These are phyloP conservation scores for Drosophila sp. DNA, from an alignment of 1,140 invertebrate genomes.

Conservation along the genomic window DNA sequence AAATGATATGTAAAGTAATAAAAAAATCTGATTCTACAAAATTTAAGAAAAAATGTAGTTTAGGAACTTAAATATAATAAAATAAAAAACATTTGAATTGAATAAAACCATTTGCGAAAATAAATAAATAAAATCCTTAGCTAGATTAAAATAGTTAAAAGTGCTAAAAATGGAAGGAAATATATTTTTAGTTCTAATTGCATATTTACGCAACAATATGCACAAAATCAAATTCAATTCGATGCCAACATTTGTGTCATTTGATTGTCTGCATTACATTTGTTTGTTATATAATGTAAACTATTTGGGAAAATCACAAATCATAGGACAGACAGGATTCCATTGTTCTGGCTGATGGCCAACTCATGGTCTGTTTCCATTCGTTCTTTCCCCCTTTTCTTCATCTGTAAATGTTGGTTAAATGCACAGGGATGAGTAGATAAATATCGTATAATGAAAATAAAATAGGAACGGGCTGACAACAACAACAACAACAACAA, in stretches of 20 bases:
- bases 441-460: conserved; percentile 83
- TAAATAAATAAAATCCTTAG: no score
- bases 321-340: conserved; percentile 40
- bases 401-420: conserved; percentile 65
- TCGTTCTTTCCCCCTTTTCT: not conserved
- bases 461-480: conserved; percentile 69
- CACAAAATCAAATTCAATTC: conserved; percentile 45
- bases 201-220: conserved; percentile 66
- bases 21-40: no score
- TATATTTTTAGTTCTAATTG: conserved; percentile 42
- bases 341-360: conserved; percentile 46
- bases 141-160: no score
- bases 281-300: conserved; percentile 72
- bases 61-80: no score
- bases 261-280: conserved; percentile 5
- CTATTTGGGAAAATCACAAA: conserved; percentile 70
- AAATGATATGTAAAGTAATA: no score
- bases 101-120: no score
- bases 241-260: conserved; percentile 9
- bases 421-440: conserved; percentile 82
- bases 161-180: not conserved
- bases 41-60: no score
- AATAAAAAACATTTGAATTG: no score
- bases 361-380: conserved; percentile 29
- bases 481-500: conserved; percentile 24